Evolutionary conservation across 2,113 vertebrate species (phyloP), one percentile per base, ranked within the genome.

Genomic region (Lycaon pictus): DNA sequence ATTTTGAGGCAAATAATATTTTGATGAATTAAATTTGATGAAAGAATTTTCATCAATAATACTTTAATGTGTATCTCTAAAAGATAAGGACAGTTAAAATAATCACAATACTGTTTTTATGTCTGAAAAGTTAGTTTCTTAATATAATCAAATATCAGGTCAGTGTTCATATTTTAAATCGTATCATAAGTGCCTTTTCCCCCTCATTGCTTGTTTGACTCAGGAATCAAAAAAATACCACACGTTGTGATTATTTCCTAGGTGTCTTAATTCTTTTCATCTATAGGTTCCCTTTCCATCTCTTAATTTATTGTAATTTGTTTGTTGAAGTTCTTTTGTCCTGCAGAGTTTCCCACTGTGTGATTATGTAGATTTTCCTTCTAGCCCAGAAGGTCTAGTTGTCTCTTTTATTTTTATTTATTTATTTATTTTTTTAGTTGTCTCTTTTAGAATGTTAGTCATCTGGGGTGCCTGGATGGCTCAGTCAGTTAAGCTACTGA

Each of bases 191-290:
- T 93, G 9, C 11, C 6, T 25, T 65, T 81, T 16, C 29, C 32
- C 67, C 65, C 5, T 16, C 72, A 56, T 86, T 86, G 71, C 27
- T 96, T 72, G n/a, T 62, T 93, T 93, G 27, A 71, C 53, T 90
- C 37, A 90, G 22, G 43, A 96, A 53, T 32, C 37, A 60, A 71
- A 82, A 88, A 53, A 71, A 55, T 35, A 23, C 15, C 29, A 63
- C 48, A 72, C 7, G n/a, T 67, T 32, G n/a, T 32, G 27, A 48
- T 56, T 93, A 71, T 93, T 80, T 96, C 15, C 80, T 72, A 80
- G n/a, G 20, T 62, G 35, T 93, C 87, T 63, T 93, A 62, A 56
- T 55, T 43, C 25, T 90, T 90, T 96, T 72, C 84, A 93, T 80
- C 48, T 85, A 43, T 51, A 82, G n/a, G 22, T 82, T 88, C 11